Base-by-base conservation (phyloP, 2,888 invertebrate genomes). In the Calliopum simillimum region DNA sequence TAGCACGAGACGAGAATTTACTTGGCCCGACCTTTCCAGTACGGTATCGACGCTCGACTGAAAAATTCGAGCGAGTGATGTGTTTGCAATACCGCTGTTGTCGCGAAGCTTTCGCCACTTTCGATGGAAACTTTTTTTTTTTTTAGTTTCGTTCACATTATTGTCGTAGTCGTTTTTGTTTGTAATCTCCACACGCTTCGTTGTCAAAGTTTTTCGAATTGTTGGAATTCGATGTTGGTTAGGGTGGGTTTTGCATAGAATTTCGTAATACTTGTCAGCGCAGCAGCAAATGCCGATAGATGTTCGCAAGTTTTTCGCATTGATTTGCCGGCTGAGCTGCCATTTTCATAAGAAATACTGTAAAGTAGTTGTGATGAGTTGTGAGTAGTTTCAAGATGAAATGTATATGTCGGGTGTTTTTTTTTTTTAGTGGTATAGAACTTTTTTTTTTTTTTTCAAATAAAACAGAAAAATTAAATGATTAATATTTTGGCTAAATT, bases 1-100 rank as follows among this genome's bases (percentile, higher is more conserved):
- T 79, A 79, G 76, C 81, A 77, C 81, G 76, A 79, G 79, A 82
- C 81, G 81, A 81, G 76, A 78, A 77, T 75, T 76, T 79, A 79
- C 78, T 79, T 79, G 78, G 79, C 81, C 83, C 82, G 85, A 84
- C 84, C 84, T 85, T 85, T 80, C 82, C 79, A 81, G 81, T 82
- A 82, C 84, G 83, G 83, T 81, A 83, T 84, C 85, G 82, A 83
- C 83, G 84, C 85, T 86, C 85, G 83, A 86, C 85, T 86, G 82
- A 85, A 77, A 81, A 56, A 80, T 79, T 79, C 79, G 82, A 82
- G 81, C 81, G 80, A 51, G 16, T 61, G 4, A 49, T 49, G 8
- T 49, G 6, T 11, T 49, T 14, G 19, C 5, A 0, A 49, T 16
- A 13, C 49, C 49, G 19, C 12, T 6, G 6, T 16, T 11, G 19